Base-by-base conservation (phyloP, 2,888 invertebrate species). In the Tiliacea aurago region DNA sequence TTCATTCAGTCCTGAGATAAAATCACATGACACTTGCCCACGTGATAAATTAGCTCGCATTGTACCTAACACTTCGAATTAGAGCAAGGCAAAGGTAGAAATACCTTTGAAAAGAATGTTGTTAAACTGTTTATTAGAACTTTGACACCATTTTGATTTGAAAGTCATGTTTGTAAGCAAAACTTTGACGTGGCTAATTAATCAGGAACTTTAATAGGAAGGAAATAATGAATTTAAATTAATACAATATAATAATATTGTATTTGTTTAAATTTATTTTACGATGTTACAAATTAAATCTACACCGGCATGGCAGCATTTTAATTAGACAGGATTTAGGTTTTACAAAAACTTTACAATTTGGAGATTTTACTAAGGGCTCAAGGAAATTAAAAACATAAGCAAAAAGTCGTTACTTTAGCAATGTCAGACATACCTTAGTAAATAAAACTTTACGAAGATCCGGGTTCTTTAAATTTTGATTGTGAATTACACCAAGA, bases 101-200 rank as follows among this genome's bases (percentile, higher is more conserved):
- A 66, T 66, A 80, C 53, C 33, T 72, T 70, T 56, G 23, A 69
- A 74, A 77, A 72, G 59, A 83, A 84, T 77, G 76, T 70, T 59
- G 84, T 59, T 58, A 33, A 55, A 64, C 66, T 72, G 55, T 70
- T 68, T 28, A 51, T 15, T 51, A 76, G 64, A 63, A 63, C 37
- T 64, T 61, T 84, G 73, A 67, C 71, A 76, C 53, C 56, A 61
- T 73, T 71, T 43, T 18, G 6, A 66, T 67, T 67, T 63, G 33
- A 18, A 37, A 61, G 58, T 33, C 58, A 67, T 56, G 41, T 56
- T 49, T 43, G 41, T 55, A 65, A 69, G 68, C 63, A 58, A 66
- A 65, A 33, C 23, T 51, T 58, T 59, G 59, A 70, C 62, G 13
- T 45, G 63, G 13, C 11, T 67, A 49, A 67, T 78, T 63, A 63